Evolutionary conservation across 2,113 vertebrate species (phyloP).

Genomic region (Apodemus speciosus): DNA sequence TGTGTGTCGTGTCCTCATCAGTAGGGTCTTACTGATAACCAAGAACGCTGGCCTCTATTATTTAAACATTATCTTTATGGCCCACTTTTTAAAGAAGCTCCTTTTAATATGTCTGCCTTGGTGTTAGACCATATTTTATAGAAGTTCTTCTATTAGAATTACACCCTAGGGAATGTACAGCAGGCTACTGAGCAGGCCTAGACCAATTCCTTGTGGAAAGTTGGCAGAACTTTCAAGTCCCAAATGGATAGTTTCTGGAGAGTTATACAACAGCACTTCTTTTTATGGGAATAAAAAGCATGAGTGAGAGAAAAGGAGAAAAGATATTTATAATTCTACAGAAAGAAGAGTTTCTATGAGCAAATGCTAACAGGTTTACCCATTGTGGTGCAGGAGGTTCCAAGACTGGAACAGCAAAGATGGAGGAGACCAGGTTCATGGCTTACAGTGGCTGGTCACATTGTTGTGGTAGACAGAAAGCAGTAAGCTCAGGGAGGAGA

Average conservation of each 20-base stretch:
- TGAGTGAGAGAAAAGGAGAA: not conserved
- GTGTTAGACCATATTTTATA: not conserved
- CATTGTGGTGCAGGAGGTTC: too few species aligned
- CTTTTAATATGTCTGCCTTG: not conserved
- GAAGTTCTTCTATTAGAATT: not conserved
- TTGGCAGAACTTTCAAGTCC: not conserved
- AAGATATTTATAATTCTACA: conserved; percentile 12
- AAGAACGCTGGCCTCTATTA: not conserved
- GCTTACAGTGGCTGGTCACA: not conserved
- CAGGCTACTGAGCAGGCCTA: not conserved
- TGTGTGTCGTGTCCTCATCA: not conserved
- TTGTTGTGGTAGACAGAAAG: not conserved
- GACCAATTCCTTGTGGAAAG: not conserved
- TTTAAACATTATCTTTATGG: not conserved
- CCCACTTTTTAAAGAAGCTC: not conserved
- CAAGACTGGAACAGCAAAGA: not conserved
- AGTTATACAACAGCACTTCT: not conserved
- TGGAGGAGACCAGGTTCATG: not conserved
- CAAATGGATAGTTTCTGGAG: not conserved
- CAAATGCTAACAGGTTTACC: not conserved
- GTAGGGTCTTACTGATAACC: not conserved
- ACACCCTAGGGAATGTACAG: not conserved
- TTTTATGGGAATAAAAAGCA: not conserved
- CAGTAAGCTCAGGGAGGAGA: too few species aligned
- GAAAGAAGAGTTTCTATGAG: not conserved